Evolutionary conservation across 2,888 invertebrate species (phyloP), one percentile per base, ranked within the genome.

Genomic region (Watsonalla cultraria): DNA sequence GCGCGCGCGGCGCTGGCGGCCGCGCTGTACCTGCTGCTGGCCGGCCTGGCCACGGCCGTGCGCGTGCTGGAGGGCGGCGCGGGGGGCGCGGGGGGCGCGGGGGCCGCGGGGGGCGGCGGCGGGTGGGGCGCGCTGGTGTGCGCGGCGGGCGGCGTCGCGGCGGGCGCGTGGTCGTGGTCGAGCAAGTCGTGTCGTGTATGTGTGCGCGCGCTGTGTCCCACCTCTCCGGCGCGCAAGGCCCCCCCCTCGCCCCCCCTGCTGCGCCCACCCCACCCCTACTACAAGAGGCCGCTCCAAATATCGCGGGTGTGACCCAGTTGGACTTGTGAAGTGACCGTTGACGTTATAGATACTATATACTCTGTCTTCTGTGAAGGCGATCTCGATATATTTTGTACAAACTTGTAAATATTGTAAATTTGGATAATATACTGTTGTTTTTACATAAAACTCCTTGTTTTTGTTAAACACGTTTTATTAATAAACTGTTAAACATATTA

Each of bases 1-100:
- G 93, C 95, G 46, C 92, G 96, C 34, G 94, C 96, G 56, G 95
- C 95, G 2, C 93, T 96, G 4, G 96, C 96, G 69, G 95, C 95
- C 0, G 85, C 95, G 2, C 90, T 97, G 13, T 97, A 96, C 82
- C 92, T 95, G 13, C 81, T 94, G 15, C 93, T 96, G 11, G 95
- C 96, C 11, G 91, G 94, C 8, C 91, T 94, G 14, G 93, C 94
- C 54, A 92, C 96, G n/a, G 94, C 92, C 24, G 95, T 95, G 66
- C 91, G 94, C 54, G 90, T 94, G 59, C 93, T 94, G 72, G 94
- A 87, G 77, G 92, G 92, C 60, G 92, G 86, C 71, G 86, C 76
- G 65, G 85, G 81, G 68, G 93, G 92, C 45, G 75, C 84, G 45
- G 11, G 90, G 87, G 75, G 78, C 82, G 50, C 84, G 82, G 6